phyloP scores from a whole-genome alignment of 2,797 vertebrate genomes.

The Melanotaenia maccullochi region DNA sequence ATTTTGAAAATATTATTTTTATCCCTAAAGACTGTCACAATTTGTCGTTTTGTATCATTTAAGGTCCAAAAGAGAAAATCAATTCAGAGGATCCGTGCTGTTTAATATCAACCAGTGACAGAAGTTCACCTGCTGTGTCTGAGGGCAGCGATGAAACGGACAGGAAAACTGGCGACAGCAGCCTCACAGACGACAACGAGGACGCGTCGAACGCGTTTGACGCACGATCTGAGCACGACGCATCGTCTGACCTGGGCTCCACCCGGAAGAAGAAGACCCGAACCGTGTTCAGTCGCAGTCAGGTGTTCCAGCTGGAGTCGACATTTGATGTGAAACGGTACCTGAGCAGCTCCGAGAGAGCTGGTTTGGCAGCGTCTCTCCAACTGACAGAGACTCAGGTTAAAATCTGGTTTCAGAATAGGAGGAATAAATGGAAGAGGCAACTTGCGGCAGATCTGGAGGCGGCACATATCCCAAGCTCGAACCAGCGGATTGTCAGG shows the following conservation, averaged over 20 bases:
- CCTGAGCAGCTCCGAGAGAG: constrained; percentile 86
- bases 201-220: constrained; percentile 64
- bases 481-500: constrained; percentile 88
- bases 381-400: constrained; percentile 91
- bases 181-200: constrained; percentile 68
- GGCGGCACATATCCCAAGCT: constrained; percentile 84
- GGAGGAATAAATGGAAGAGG: constrained; percentile 92
- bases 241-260: constrained; percentile 50
- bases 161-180: constrained; percentile 60
- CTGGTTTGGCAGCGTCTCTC: constrained; percentile 82
- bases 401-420: constrained; percentile 93
- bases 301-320: constrained; percentile 94
- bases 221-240: constrained; percentile 58
- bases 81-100: constrained; percentile 64
- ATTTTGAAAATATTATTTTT: too few relatives aligned
- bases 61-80: constrained; percentile 69
- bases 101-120: constrained; percentile 82
- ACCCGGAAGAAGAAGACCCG: constrained; percentile 90
- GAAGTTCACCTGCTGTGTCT: constrained; percentile 85
- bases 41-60: constrained; percentile 10
- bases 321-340: constrained; percentile 93
- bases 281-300: constrained; percentile 91
- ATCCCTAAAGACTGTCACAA: background rate
- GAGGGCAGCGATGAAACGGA: constrained; percentile 74
- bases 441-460: constrained; percentile 90